Percentiles rank a stretch among this genome's conserved stretches.
These are phyloP conservation scores for Trichonephila clavata DNA, from an alignment of 1,140 invertebrate genomes.

Conservation along the genomic window DNA sequence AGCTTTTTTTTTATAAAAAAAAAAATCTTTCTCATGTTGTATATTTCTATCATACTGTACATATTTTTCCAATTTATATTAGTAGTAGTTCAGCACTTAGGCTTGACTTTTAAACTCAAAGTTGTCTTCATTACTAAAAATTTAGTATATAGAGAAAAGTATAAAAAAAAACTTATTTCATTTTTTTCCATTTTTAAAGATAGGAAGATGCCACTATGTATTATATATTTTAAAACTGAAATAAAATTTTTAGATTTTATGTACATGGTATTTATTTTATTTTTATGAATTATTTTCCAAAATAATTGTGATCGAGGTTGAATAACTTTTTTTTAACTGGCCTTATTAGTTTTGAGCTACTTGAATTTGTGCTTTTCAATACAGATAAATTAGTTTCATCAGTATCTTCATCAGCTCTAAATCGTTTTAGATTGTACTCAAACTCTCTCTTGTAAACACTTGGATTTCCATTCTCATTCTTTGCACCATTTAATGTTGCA, in stretches of 20 bases:
- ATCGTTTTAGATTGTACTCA: background rate
- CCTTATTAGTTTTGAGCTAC: background rate
- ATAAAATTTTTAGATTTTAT: slow-evolving; percentile 57
- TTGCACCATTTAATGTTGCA: background rate
- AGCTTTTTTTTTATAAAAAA: background rate
- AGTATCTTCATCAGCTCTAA: background rate
- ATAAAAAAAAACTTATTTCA: background rate
- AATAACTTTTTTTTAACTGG: slow-evolving; percentile 57
- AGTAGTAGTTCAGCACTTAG: slow-evolving; percentile 1
- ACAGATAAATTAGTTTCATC: background rate
- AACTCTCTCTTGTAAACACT: background rate
- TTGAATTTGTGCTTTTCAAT: background rate
- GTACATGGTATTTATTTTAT: background rate
- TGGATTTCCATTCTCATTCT: background rate
- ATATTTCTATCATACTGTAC: slow-evolving; percentile 52
- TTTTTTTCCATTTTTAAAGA: slow-evolving; percentile 8
- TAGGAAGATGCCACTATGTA: slow-evolving; percentile 32
- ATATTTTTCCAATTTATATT: slow-evolving; percentile 53
- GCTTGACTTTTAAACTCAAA: slow-evolving; percentile 7
- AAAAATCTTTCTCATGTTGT: background rate
- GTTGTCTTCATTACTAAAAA: slow-evolving; percentile 34
- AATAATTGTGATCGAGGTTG: slow-evolving; percentile 58
- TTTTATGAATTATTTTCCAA: background rate
- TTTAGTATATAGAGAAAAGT: background rate
- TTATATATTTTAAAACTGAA: slow-evolving; percentile 51